Evolutionary conservation across 2,113 vertebrate species (phyloP).

Genomic region (Physeter macrocephalus): DNA sequence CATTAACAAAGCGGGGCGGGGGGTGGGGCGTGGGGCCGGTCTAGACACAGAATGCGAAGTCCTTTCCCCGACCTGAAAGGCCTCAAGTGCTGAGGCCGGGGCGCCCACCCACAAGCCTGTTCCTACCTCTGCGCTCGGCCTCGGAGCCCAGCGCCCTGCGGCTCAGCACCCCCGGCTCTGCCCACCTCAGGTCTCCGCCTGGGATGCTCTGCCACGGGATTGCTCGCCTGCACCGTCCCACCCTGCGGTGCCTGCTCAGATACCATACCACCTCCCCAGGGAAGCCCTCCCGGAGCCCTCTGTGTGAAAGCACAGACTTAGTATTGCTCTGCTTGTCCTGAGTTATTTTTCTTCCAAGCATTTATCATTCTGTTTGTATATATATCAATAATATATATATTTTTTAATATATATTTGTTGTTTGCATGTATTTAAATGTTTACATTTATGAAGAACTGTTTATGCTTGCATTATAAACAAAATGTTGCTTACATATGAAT

Average conservation of each 20-base stretch:
- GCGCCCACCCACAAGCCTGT: background rate
- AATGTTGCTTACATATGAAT: background rate
- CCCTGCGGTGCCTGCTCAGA: background rate
- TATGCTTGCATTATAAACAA: background rate
- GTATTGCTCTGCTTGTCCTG: background rate
- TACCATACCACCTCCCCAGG: fast-evolving
- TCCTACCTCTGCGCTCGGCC: fast-evolving
- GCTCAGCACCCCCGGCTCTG: background rate
- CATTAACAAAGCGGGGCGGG: background rate
- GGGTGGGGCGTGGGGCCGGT: background rate
- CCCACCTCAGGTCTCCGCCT: too few species aligned
- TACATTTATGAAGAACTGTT: background rate
- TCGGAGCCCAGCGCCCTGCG: fast-evolving
- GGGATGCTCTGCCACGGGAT: too few species aligned
- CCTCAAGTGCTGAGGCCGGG: too few species aligned
- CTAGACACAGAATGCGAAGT: background rate
- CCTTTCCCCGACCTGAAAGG: fast-evolving
- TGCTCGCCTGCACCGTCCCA: background rate
- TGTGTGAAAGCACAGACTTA: background rate
- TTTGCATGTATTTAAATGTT: background rate
- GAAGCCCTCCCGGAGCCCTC: background rate
- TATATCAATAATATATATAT: background rate
- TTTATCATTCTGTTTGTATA: background rate
- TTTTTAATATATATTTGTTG: background rate
- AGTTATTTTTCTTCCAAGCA: background rate